Percentiles rank a stretch among this genome's conserved stretches.
phyloP scores from a whole-genome alignment of 2,113 vertebrate species.

The Lethenteron reissneri region DNA sequence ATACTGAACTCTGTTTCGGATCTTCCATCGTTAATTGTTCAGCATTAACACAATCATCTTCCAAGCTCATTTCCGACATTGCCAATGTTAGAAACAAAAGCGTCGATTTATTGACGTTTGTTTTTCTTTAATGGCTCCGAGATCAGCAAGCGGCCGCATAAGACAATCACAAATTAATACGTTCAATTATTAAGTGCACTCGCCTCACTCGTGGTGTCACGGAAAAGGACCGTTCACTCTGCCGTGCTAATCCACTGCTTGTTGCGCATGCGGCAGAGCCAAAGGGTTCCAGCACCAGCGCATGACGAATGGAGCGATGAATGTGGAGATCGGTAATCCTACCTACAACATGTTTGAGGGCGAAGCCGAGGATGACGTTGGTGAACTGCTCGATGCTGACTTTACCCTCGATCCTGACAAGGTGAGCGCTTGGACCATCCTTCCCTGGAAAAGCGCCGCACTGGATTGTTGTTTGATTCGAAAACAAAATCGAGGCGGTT shows the following conservation, averaged over 20 bases:
- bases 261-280: constrained; percentile 26
- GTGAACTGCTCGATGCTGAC: constrained; percentile 73
- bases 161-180: not conserved
- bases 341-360: constrained; percentile 96
- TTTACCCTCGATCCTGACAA: constrained; percentile 79
- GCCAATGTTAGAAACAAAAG: not conserved
- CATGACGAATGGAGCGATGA: constrained; percentile 90
- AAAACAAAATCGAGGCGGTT: no score
- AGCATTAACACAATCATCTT: no score
- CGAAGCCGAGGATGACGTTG: constrained; percentile 64
- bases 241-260: not conserved
- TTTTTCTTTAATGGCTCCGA: no score
- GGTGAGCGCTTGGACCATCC: constrained; percentile 21
- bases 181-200: no score
- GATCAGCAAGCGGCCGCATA: not conserved
- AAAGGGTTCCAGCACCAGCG: constrained; percentile 94
- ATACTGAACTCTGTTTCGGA: no score
- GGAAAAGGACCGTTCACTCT: no score
- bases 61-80: not conserved
- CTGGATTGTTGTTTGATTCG: no score
- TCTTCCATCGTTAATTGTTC: no score
- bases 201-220: no score
- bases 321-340: constrained; percentile 86
- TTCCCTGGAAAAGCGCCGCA: no score
- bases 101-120: not conserved